Evolutionary conservation across 2,888 invertebrate genomes (phyloP).

Genomic region (Liodrosophila aerea): DNA sequence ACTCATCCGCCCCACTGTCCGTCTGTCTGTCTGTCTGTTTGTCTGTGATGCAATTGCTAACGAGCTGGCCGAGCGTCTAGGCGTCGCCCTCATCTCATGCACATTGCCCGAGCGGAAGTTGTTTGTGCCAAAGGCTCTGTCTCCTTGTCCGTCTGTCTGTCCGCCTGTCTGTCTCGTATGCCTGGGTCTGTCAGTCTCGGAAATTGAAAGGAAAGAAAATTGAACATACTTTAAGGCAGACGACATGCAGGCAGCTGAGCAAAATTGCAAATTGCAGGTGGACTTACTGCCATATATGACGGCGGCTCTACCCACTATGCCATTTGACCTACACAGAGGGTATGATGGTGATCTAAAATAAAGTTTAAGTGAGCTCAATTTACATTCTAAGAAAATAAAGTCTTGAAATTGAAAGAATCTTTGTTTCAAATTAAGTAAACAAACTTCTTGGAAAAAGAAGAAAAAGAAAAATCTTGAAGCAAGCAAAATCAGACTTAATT

Average conservation of each 20-base stretch:
- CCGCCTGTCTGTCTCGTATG: conserved; percentile 18
- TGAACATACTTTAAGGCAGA: conserved; percentile 56
- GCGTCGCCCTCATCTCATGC: conserved; percentile 9
- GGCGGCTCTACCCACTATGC: too few relatives aligned
- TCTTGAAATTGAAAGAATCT: too few relatives aligned
- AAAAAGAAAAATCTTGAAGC: too few relatives aligned
- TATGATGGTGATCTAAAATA: too few relatives aligned
- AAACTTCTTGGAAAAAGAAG: too few relatives aligned
- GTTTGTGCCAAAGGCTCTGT: conserved; percentile 59
- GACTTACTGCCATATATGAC: conserved; percentile 10
- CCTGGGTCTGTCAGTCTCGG: conserved; percentile 49
- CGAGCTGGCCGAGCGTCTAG: conserved; percentile 42
- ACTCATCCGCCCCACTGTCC: too few relatives aligned
- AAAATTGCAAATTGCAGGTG: conserved; percentile 35
- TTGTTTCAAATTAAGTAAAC: too few relatives aligned
- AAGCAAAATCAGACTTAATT: too few relatives aligned
- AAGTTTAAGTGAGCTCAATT: too few relatives aligned
- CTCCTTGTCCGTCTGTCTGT: too few relatives aligned
- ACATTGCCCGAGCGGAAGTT: conserved; percentile 40
- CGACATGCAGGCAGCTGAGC: conserved; percentile 9
- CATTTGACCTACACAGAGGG: too few relatives aligned
- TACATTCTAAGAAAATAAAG: too few relatives aligned
- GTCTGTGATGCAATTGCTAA: conserved; percentile 62
- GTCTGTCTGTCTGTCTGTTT: not conserved
- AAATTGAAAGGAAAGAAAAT: conserved; percentile 64